Evolutionary conservation across 2,113 vertebrate genomes (phyloP).

Genomic region (Paradoxurus hermaphroditus): DNA sequence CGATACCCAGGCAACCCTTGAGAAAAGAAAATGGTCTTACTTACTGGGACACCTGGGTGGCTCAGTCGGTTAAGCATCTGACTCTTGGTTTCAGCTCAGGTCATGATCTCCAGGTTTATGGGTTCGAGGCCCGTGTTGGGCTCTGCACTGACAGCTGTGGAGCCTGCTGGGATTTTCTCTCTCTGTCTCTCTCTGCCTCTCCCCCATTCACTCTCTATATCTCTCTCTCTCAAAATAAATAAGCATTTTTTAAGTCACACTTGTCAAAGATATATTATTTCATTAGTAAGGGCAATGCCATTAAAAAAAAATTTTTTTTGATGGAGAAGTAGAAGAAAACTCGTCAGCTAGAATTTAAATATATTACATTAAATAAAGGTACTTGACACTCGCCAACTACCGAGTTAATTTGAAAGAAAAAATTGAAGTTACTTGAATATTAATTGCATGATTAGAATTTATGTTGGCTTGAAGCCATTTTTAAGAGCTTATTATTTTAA

Average conservation of each 20-base stretch:
- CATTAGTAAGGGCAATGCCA: not conserved
- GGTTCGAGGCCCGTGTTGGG: too few relatives aligned
- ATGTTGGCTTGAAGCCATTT: not conserved
- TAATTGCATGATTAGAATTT: conserved; percentile 16
- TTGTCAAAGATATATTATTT: not conserved
- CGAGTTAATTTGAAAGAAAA: conserved; percentile 10
- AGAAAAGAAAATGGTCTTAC: not conserved
- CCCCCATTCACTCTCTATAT: too few relatives aligned
- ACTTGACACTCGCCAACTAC: not conserved
- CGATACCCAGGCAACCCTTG: not conserved
- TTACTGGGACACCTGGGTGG: too few relatives aligned
- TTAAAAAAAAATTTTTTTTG: not conserved
- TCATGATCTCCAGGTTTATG: too few relatives aligned
- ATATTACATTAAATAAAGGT: not conserved
- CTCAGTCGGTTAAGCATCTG: too few relatives aligned
- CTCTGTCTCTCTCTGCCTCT: too few relatives aligned
- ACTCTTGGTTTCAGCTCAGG: too few relatives aligned
- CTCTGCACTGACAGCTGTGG: too few relatives aligned
- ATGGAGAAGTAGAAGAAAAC: not conserved
- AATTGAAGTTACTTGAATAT: conserved; percentile 1
- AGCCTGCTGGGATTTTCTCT: too few relatives aligned
- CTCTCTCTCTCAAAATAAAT: too few relatives aligned
- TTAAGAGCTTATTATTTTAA: conserved; percentile 44
- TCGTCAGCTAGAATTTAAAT: not conserved
- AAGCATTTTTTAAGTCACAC: not conserved